These are phyloP conservation scores for Rhagoletis pomonella DNA, from an alignment of 1,140 invertebrate genomes.

Conservation along the genomic window DNA sequence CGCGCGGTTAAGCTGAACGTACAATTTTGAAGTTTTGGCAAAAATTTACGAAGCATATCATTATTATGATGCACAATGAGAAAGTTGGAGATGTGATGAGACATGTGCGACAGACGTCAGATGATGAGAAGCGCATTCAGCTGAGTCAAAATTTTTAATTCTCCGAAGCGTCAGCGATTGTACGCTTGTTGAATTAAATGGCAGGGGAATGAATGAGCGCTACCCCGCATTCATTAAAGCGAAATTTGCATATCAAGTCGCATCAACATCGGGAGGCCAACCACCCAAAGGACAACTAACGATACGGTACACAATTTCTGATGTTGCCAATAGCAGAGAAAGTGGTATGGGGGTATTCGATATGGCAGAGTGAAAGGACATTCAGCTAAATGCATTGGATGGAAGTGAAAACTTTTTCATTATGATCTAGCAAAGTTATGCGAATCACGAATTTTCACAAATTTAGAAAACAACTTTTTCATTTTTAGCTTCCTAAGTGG, in stretches of 20 bases:
- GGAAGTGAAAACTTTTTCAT: background rate
- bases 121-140: conserved; percentile 12
- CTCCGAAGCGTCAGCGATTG: background rate
- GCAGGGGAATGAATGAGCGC: background rate
- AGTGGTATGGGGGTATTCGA: background rate
- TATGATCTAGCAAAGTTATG: conserved; percentile 9
- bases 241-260: conserved; percentile 9
- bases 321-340: background rate
- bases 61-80: conserved; percentile 54
- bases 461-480: background rate
- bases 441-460: conserved; percentile 5
- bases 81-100: background rate
- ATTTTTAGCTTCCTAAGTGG: background rate
- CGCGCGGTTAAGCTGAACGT: conserved; percentile 6
- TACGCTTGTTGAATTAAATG: conserved; percentile 9
- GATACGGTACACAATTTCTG: background rate
- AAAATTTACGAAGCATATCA: conserved; percentile 70
- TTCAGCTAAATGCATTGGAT: background rate
- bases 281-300: background rate
- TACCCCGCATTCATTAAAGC: background rate
- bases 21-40: conserved; percentile 56
- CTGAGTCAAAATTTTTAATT: conserved; percentile 22
- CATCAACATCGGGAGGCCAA: background rate
- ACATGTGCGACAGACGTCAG: background rate
- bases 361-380: background rate